Base-by-base conservation (phyloP, 92 coral and sea anemone species). In the Epizoanthus stellaris region DNA sequence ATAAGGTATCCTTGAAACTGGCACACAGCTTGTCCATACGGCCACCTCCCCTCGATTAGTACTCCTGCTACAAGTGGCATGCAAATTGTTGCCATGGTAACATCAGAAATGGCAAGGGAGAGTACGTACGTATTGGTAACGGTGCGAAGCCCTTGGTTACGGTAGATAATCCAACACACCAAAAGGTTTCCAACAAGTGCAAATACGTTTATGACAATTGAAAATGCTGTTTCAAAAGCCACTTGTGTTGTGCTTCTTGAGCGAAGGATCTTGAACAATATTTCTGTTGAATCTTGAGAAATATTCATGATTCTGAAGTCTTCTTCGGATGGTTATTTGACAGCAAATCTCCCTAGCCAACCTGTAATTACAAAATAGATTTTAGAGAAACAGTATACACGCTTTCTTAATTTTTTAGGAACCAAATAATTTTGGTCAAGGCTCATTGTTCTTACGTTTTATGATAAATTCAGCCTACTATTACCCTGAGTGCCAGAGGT, bases 31-130 rank as follows among this genome's bases (percentile, higher is more conserved):
- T 70, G 5, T 4, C 91, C 89, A 15, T 85, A 88, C 0, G 91
- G 57, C 94, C 97, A 91, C 7, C 63, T 49, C 34, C 94, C 94
- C 45, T 70, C 64, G 21, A 93, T 72, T 36, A 91, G 75, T 4
- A 91, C 97, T 23, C 86, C 85, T 3, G 75, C 67, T 17, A 94
- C 84, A 16, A 93, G 80, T 1, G 97, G 97, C 85, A 93, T 93
- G 38, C 94, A 91, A 2, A 93, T 80, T 9, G 70, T 59, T 17
- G 97, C 87, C 94, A 93, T 90, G 20, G 89, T 74, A 39, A 93
- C 82, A 45, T 93, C 97, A 40, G 89, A 66, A 3, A 67, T 64
- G 3, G 97, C 92, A 39, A 93, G 80, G 56, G 94, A 82, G 3
- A 91, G 69, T 58, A 93, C 81, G 62, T 91, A 91, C 4, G 87